Evolutionary conservation across 2,888 invertebrate species (phyloP).

Genomic region (Dryococelus australis): DNA sequence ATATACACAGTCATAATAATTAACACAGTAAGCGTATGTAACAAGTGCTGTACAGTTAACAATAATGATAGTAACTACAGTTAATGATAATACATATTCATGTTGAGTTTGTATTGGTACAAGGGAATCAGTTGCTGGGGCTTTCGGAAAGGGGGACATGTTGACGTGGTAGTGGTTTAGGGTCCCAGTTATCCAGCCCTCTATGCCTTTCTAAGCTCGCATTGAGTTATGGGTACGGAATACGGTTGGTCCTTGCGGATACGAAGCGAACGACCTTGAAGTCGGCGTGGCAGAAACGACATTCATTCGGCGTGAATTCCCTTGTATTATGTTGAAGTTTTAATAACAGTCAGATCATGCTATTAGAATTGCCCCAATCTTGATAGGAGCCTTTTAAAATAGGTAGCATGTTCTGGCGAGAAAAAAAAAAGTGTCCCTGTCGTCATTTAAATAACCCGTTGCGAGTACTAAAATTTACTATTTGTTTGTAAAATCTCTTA

Average conservation of each 20-base stretch:
- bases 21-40: constrained; percentile 39
- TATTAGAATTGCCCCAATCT: too few species aligned
- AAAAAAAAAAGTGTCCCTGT: too few species aligned
- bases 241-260: not conserved
- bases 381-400: too few species aligned
- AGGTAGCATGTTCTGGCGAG: too few species aligned
- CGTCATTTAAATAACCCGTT: too few species aligned
- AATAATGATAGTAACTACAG: constrained; percentile 26
- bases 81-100: constrained; percentile 19
- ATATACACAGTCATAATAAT: constrained; percentile 35
- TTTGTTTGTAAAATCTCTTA: too few species aligned
- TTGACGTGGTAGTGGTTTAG: not conserved
- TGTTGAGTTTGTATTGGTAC: not conserved
- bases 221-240: not conserved
- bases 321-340: too few species aligned
- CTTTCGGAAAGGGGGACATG: not conserved
- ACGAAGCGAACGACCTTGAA: too few species aligned
- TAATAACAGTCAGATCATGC: too few species aligned
- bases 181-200: constrained; percentile 16
- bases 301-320: too few species aligned
- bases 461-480: too few species aligned
- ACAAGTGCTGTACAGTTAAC: constrained; percentile 39
- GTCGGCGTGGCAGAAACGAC: too few species aligned
- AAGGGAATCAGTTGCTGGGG: not conserved
- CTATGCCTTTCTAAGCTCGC: constrained; percentile 1